Evolutionary conservation across 2,797 vertebrate species (phyloP), one percentile per base, ranked within the genome.

Genomic region (Notamacropus eugenii): DNA sequence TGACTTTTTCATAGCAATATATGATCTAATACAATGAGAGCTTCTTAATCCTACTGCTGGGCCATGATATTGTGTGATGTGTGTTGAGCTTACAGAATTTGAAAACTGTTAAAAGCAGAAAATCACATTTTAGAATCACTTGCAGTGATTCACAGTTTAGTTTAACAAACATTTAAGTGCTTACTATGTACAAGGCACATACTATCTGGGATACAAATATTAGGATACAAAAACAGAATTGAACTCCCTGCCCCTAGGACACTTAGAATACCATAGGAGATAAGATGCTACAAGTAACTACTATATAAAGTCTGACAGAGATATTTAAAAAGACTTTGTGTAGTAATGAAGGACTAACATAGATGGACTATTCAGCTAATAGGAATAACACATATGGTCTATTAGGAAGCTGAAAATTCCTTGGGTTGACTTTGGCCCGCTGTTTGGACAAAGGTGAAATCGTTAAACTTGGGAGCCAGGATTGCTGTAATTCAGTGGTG

Each of bases 1-100:
- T 52, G 40, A 95, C 22, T 50, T 95, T 11, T 94, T 96, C 93
- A 93, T 92, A 92, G 93, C 90, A n/a, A 24, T 19, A 11, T 95
- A 14, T 28, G 54, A 94, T 91, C 57, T 91, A 93, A 91, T 95
- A 92, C 94, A 93, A 92, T 94, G 13, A 59, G 94, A 92, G 74
- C 50, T 67, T 90, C 55, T 90, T 58, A 59, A 12, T 92, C 90
- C 95, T 50, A 94, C 93, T 95, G 56, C 94, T 95, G 62, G 62
- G 34, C 58, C 22, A 11, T 95, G 54, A 50, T 54, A 56, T 24
- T 82, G 40, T 62, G 92, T 94, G 56, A 19, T n/a, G 67, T 34
- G 28, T 57, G 29, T 2, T n/a, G 91, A 92, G 62, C 58, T 92
- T 56, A 54, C 28, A 74, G 92, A 94, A n/a, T 97, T 90, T 93